phyloP scores from a whole-genome alignment of 1,140 invertebrate species.

The Drosophila kanapiae region DNA sequence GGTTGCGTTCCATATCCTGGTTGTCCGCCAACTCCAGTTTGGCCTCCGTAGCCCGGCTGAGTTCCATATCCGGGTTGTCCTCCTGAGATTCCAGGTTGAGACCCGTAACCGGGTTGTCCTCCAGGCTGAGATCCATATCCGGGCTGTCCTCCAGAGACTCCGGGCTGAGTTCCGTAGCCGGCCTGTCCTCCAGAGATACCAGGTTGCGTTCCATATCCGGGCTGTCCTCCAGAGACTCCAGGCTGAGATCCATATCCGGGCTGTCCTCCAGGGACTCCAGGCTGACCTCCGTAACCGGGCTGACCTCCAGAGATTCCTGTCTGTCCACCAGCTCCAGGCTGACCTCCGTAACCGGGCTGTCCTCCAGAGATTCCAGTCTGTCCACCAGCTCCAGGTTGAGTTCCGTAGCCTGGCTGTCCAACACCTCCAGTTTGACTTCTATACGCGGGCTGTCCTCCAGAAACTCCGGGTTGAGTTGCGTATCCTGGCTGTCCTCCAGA shows the following conservation, averaged over 20 bases:
- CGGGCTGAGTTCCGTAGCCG: conserved; percentile 11
- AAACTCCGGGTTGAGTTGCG: no score
- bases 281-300: neutral
- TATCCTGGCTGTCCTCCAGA: no score
- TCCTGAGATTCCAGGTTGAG: neutral
- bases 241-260: conserved; percentile 14
- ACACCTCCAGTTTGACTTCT: neutral
- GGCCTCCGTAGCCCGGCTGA: conserved; percentile 13
- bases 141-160: conserved; percentile 6
- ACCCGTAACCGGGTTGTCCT: conserved; percentile 20
- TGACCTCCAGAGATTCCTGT: conserved; percentile 15
- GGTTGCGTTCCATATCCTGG: conserved; percentile 11
- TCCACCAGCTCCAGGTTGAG: conserved; percentile 10
- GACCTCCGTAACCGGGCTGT: conserved; percentile 19
- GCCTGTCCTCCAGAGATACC: conserved; percentile 15
- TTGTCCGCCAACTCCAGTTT: conserved; percentile 22
- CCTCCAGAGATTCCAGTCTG: no score
- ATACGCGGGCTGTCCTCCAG: neutral
- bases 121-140: neutral
- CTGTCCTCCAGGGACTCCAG: conserved; percentile 5
- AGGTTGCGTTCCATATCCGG: neutral
- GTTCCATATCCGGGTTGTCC: conserved; percentile 22
- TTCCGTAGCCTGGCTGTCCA: neutral
- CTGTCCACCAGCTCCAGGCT: neutral
- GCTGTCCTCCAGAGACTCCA: conserved; percentile 6